These are phyloP conservation scores for Tenthredo distinguenda DNA, from an alignment of 2,888 invertebrate genomes.

Conservation along the genomic window DNA sequence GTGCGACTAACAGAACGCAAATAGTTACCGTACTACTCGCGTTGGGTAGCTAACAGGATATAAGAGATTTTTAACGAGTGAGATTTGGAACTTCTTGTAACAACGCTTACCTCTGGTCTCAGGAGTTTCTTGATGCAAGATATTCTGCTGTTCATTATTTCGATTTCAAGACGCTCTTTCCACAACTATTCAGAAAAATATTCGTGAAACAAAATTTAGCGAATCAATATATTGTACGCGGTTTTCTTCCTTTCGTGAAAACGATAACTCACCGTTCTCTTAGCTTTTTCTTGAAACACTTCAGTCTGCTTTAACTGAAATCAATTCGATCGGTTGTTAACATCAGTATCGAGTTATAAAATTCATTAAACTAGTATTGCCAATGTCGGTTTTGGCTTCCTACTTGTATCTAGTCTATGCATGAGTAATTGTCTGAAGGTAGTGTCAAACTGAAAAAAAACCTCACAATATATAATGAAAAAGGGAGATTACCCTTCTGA, in stretches of 20 bases:
- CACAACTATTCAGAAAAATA: constrained; percentile 64
- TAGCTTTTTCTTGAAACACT: constrained; percentile 72
- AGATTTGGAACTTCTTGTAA: not conserved
- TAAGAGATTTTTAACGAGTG: constrained; percentile 16
- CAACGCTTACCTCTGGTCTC: constrained; percentile 66
- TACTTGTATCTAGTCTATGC: not conserved
- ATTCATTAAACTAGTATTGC: not conserved
- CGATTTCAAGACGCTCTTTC: constrained; percentile 73
- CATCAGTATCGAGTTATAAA: not conserved
- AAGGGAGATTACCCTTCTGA: not conserved
- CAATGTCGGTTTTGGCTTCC: not conserved
- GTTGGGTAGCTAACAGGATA: not conserved
- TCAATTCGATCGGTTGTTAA: constrained; percentile 29
- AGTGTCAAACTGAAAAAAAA: not conserved
- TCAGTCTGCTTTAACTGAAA: constrained; percentile 72
- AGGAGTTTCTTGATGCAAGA: constrained; percentile 71
- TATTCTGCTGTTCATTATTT: constrained; percentile 72
- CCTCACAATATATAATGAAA: not conserved
- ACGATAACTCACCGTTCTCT: constrained; percentile 70
- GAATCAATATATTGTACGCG: not conserved
- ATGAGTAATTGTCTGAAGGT: not conserved
- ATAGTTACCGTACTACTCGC: not conserved
- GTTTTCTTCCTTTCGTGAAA: no score
- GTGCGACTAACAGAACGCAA: not conserved
- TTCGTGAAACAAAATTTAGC: not conserved